Percentiles rank a stretch among this genome's conserved stretches.
phyloP scores from a whole-genome alignment of 1,140 invertebrate species.

The Listronotus bonariensis region DNA sequence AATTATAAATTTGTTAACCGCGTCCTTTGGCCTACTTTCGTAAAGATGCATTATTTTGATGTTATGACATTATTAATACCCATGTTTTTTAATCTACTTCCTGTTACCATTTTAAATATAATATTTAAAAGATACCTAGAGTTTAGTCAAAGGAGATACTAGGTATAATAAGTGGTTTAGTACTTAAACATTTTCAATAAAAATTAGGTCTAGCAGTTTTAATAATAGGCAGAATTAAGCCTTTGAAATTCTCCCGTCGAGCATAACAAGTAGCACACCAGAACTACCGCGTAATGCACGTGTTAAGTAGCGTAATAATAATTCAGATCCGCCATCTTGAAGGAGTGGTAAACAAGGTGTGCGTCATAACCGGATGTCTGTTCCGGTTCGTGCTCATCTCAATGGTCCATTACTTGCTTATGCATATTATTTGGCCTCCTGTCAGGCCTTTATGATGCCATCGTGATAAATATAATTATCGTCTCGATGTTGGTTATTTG shows the following conservation, averaged over 20 bases:
- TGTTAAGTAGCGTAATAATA: conserved; percentile 18
- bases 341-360: conserved; percentile 32
- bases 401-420: conserved; percentile 44
- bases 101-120: no score
- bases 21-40: no score
- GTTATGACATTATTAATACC: no score
- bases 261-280: conserved; percentile 20
- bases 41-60: no score
- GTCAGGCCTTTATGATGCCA: neutral
- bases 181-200: no score
- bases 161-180: no score
- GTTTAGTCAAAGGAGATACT: no score
- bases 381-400: conserved; percentile 46
- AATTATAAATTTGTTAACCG: no score
- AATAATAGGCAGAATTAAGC: conserved; percentile 12
- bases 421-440: conserved; percentile 22
- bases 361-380: conserved; percentile 47
- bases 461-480: conserved; percentile 14
- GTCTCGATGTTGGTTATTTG: neutral
- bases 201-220: conserved; percentile 5
- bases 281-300: conserved; percentile 18
- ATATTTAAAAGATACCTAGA: no score
- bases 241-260: conserved; percentile 27
- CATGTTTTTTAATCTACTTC: no score
- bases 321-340: conserved; percentile 28